Evolutionary conservation across 2,888 invertebrate species (phyloP).

Genomic region (Cordilura impudica): DNA sequence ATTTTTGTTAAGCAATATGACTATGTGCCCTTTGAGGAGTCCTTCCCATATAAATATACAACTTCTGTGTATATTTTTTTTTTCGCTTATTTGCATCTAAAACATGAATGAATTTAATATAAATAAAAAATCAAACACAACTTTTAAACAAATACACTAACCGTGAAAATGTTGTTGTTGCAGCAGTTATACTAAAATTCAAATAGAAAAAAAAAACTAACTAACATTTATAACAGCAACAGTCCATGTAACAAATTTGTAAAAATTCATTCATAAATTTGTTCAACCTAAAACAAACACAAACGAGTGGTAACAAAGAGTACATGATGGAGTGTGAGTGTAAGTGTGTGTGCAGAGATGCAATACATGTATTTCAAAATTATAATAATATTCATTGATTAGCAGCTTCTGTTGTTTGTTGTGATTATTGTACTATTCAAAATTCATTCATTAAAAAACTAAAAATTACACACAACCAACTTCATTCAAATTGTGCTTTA

Average conservation of each 20-base stretch:
- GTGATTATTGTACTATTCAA: neutral
- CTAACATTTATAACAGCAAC: conserved; percentile 17
- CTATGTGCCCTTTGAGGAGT: neutral
- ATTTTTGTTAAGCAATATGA: too few relatives aligned
- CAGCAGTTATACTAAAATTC: neutral
- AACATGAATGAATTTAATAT: conserved; percentile 43
- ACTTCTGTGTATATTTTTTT: neutral
- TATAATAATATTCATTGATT: conserved; percentile 15
- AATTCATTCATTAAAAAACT: conserved; percentile 40
- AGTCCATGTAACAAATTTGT: conserved; percentile 49
- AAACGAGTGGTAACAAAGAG: conserved; percentile 2
- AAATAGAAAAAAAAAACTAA: neutral
- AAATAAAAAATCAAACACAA: neutral
- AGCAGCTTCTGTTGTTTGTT: conserved; percentile 26
- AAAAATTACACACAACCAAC: too few relatives aligned
- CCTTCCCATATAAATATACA: conserved; percentile 12
- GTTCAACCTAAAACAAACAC: conserved; percentile 6
- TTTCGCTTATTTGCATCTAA: too few relatives aligned
- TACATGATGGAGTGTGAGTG: neutral
- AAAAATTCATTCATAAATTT: conserved; percentile 60
- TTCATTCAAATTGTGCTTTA: conserved; percentile 35
- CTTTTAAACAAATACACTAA: conserved; percentile 13
- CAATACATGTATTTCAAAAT: neutral
- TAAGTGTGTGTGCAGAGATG: neutral
- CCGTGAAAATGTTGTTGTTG: neutral